These are phyloP conservation scores for Propithecus perrieri DNA, from an alignment of 2,797 vertebrate species.

Conservation along the genomic window DNA sequence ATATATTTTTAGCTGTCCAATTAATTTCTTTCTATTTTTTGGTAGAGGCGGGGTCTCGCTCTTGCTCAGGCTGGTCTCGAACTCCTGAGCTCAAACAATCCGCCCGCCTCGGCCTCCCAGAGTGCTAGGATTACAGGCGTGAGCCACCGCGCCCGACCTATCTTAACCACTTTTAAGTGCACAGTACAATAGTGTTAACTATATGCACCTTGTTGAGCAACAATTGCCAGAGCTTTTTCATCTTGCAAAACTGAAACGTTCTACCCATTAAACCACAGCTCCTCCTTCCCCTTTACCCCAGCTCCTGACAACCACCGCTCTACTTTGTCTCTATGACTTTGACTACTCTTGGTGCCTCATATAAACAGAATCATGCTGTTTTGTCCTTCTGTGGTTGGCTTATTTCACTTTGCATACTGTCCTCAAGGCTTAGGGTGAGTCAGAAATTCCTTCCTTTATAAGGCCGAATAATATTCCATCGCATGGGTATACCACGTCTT, in stretches of 20 bases:
- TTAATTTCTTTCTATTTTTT: too few relatives aligned
- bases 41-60: too few relatives aligned
- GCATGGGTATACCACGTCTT: background rate
- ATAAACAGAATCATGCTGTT: background rate
- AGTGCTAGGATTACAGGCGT: too few relatives aligned
- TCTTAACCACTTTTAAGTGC: background rate
- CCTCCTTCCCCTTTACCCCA: background rate
- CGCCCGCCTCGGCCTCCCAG: too few relatives aligned
- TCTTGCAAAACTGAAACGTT: conserved; percentile 19
- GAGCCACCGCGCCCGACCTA: too few relatives aligned
- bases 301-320: background rate
- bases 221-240: background rate
- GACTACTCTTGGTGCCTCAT: background rate
- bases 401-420: background rate
- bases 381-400: background rate
- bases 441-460: background rate
- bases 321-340: background rate
- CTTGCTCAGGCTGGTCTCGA: too few relatives aligned
- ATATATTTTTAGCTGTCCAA: too few relatives aligned
- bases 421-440: background rate
- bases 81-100: too few relatives aligned
- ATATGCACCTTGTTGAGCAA: background rate
- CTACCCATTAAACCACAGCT: background rate
- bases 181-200: background rate
- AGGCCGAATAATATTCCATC: background rate